phyloP scores from a whole-genome alignment of 2,888 invertebrate genomes.

The Chrysina gloriosa region DNA sequence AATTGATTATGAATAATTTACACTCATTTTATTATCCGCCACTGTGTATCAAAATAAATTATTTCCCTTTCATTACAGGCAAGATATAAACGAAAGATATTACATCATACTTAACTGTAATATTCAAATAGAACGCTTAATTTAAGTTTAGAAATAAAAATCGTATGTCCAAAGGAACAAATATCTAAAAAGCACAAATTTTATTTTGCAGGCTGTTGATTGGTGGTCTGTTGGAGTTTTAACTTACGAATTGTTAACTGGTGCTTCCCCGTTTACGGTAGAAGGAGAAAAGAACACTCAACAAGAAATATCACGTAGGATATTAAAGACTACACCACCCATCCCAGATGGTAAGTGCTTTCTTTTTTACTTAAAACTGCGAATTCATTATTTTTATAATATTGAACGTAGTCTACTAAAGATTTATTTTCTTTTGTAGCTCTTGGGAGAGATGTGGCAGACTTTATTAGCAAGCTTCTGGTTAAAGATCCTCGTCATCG shows the following conservation, averaged over 20 bases:
- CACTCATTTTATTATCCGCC: too few relatives aligned
- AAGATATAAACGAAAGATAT: too few relatives aligned
- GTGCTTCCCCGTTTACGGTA: slow-evolving; percentile 97
- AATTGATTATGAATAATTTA: too few relatives aligned
- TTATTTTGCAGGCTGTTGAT: slow-evolving; percentile 84
- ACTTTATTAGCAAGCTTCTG: slow-evolving; percentile 84
- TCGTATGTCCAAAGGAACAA: too few relatives aligned
- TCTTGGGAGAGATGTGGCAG: slow-evolving; percentile 78
- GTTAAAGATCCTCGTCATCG: slow-evolving; percentile 91
- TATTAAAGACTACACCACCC: slow-evolving; percentile 88
- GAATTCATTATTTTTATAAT: background rate
- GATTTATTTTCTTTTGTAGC: slow-evolving; percentile 45
- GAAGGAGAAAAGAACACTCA: slow-evolving; percentile 95
- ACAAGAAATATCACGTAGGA: slow-evolving; percentile 92
- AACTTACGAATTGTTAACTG: slow-evolving; percentile 95
- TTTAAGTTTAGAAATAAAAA: too few relatives aligned
- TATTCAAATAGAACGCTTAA: too few relatives aligned
- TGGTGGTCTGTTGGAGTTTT: slow-evolving; percentile 99
- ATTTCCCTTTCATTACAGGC: too few relatives aligned
- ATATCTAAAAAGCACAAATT: too few relatives aligned
- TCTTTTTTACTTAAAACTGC: background rate
- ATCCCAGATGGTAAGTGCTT: slow-evolving; percentile 81
- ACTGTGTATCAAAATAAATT: too few relatives aligned
- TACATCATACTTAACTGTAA: too few relatives aligned
- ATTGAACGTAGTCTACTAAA: background rate